Evolutionary conservation across 2,888 invertebrate genomes (phyloP).

Genomic region (Coelinius sp.): DNA sequence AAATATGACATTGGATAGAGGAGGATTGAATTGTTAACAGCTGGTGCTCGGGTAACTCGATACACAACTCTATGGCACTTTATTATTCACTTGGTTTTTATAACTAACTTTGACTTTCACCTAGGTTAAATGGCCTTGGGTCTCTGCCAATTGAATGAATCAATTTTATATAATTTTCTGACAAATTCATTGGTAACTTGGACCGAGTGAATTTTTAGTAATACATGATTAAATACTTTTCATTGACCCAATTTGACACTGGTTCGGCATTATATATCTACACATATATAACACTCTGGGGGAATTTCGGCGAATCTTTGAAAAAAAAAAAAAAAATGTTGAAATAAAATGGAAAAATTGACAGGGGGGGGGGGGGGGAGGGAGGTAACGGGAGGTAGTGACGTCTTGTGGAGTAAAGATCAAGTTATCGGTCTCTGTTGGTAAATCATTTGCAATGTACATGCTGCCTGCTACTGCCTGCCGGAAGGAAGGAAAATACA

Average conservation of each 20-base stretch:
- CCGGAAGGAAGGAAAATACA: too few species aligned
- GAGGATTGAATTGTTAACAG: conserved; percentile 14
- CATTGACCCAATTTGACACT: conserved; percentile 25
- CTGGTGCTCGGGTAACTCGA: conserved; percentile 16
- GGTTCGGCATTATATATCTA: too few species aligned
- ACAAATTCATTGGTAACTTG: not conserved
- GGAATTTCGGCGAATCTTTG: not conserved
- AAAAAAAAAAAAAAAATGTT: not conserved
- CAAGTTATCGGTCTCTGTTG: not conserved
- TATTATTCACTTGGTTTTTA: not conserved
- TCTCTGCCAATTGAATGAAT: not conserved
- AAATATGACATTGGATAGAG: not conserved
- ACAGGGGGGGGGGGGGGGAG: too few species aligned
- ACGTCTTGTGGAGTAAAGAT: not conserved
- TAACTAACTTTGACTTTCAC: conserved; percentile 9
- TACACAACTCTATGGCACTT: conserved; percentile 20
- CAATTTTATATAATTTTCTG: not conserved
- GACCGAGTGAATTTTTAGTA: not conserved
- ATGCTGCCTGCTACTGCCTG: too few species aligned
- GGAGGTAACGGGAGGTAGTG: not conserved
- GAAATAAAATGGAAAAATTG: too few species aligned
- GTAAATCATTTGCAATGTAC: not conserved
- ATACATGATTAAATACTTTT: not conserved
- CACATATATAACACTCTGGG: too few species aligned
- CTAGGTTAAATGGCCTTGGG: not conserved